phyloP scores from a whole-genome alignment of 2,113 vertebrate genomes.

The Noturus placidus region DNA sequence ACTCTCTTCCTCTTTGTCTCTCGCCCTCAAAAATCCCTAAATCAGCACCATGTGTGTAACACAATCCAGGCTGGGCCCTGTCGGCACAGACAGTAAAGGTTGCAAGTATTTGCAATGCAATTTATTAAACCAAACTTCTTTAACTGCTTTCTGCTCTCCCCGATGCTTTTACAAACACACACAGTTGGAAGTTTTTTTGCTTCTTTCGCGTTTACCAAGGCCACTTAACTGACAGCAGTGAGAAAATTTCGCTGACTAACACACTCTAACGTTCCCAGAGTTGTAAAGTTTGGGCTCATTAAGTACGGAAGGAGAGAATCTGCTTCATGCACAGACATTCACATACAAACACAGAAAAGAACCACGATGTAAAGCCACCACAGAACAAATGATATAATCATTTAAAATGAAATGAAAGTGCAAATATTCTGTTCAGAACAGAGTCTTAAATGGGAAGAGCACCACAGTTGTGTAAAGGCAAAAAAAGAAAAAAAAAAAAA shows the following conservation, averaged over 20 bases:
- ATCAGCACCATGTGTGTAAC: slow-evolving; percentile 73
- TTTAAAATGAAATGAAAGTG: slow-evolving; percentile 59
- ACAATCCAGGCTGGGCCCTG: slow-evolving; percentile 65
- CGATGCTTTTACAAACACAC: background rate
- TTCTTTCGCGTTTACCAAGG: background rate
- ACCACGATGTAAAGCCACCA: slow-evolving; percentile 37
- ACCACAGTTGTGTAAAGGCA: slow-evolving; percentile 43
- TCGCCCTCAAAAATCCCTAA: slow-evolving; percentile 56
- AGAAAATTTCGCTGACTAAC: slow-evolving; percentile 25
- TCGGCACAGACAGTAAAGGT: slow-evolving; percentile 49
- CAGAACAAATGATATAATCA: slow-evolving; percentile 40
- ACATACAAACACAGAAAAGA: slow-evolving; percentile 40
- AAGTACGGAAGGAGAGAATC: slow-evolving; percentile 19
- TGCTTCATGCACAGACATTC: background rate
- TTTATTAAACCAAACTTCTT: slow-evolving; percentile 46
- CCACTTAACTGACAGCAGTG: background rate
- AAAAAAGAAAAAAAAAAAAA: slow-evolving; percentile 27
- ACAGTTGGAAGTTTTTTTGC: background rate
- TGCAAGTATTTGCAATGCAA: slow-evolving; percentile 44
- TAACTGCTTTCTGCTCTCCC: slow-evolving; percentile 25
- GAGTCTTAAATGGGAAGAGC: slow-evolving; percentile 50
- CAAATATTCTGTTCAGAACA: slow-evolving; percentile 57
- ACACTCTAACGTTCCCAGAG: slow-evolving; percentile 11
- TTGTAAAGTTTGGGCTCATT: slow-evolving; percentile 34
- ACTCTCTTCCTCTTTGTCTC: slow-evolving; percentile 46